phyloP scores from a whole-genome alignment of 2,888 invertebrate genomes.

The Anoplius nigerrimus region DNA sequence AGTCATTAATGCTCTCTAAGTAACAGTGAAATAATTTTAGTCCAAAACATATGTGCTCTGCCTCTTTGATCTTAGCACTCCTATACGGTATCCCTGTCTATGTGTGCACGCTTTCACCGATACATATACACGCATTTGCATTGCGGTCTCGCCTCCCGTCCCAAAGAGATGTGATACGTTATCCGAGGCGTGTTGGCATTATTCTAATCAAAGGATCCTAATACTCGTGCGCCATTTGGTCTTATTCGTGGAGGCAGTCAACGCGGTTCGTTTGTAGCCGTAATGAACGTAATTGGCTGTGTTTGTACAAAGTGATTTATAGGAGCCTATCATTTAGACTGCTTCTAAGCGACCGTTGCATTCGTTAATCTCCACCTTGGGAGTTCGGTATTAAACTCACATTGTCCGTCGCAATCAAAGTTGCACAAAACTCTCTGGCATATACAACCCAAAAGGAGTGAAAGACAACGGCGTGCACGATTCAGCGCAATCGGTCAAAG shows the following conservation, averaged over 20 bases:
- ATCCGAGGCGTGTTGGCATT: slow-evolving; percentile 66
- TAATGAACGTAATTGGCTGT: slow-evolving; percentile 66
- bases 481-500: background rate
- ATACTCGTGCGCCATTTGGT: slow-evolving; percentile 56
- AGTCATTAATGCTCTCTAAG: no score
- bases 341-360: slow-evolving; percentile 19
- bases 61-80: no score
- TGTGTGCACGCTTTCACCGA: no score
- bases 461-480: background rate
- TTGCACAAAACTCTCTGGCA: no score
- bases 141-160: slow-evolving; percentile 52
- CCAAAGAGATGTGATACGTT: slow-evolving; percentile 58
- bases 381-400: no score
- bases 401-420: no score
- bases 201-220: slow-evolving; percentile 66
- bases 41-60: no score
- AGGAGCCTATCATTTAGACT: slow-evolving; percentile 31
- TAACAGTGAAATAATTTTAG: no score
- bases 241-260: slow-evolving; percentile 60
- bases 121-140: slow-evolving; percentile 61
- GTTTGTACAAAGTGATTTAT: slow-evolving; percentile 31
- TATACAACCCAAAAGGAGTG: no score
- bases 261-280: slow-evolving; percentile 62
- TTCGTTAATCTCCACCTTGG: background rate
- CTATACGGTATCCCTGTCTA: no score